Evolutionary conservation across 2,113 vertebrate genomes (phyloP).

Genomic region (Mixornis gularis): DNA sequence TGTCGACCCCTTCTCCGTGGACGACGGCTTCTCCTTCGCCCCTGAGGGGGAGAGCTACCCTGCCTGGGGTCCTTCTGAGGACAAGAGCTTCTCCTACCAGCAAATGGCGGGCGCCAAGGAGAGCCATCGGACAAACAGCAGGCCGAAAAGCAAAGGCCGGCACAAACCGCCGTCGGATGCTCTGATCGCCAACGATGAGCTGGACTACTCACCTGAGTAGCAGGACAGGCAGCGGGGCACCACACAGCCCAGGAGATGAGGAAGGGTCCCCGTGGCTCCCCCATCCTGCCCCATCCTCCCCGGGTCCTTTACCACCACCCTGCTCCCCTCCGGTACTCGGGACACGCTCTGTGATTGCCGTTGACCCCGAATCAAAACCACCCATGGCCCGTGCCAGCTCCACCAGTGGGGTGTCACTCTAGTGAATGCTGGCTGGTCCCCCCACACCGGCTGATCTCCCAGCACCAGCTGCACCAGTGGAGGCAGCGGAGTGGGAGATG

Average conservation of each 20-base stretch:
- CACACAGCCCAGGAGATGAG: background rate
- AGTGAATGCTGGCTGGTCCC: background rate
- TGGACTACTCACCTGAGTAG: constrained; percentile 82
- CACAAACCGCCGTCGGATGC: constrained; percentile 78
- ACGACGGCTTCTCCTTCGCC: constrained; percentile 71
- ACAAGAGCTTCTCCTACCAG: constrained; percentile 80
- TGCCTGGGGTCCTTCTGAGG: constrained; percentile 72
- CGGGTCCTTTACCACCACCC: background rate
- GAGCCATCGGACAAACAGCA: constrained; percentile 77
- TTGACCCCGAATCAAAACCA: background rate
- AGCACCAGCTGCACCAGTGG: background rate
- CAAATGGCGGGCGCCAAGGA: constrained; percentile 75
- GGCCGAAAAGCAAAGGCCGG: constrained; percentile 81
- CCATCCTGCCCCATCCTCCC: constrained; percentile 31
- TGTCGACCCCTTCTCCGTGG: constrained; percentile 79
- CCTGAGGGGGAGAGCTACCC: constrained; percentile 76
- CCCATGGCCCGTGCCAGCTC: background rate
- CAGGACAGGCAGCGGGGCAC: background rate
- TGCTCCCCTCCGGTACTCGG: constrained; percentile 31
- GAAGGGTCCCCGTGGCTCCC: constrained; percentile 45
- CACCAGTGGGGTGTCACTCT: background rate
- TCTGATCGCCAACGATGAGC: constrained; percentile 83
- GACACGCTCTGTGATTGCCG: background rate
- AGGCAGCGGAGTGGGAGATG: background rate
- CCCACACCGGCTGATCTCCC: background rate